phyloP scores from a whole-genome alignment of 2,888 invertebrate genomes.

The Hemistola chrysoprasaria region DNA sequence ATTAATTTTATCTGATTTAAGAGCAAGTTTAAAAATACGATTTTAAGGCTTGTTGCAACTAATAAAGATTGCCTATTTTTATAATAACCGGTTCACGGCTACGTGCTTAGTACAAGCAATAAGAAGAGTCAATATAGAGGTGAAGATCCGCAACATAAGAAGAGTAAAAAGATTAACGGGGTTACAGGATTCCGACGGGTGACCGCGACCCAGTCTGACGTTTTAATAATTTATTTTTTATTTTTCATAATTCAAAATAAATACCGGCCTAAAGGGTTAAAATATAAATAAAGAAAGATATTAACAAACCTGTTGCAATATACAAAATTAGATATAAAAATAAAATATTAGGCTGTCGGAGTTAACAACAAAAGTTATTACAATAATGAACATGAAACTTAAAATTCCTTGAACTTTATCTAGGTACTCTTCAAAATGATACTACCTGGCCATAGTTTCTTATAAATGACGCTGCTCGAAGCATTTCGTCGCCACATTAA shows the following conservation, averaged over 20 bases:
- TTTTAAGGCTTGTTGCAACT: slow-evolving; percentile 20
- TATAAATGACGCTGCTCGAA: slow-evolving; percentile 72
- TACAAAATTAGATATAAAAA: too few relatives aligned
- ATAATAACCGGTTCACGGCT: slow-evolving; percentile 45
- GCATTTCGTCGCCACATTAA: slow-evolving; percentile 53
- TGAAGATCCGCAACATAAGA: slow-evolving; percentile 58
- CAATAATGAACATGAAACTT: slow-evolving; percentile 2
- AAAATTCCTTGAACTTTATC: too few relatives aligned
- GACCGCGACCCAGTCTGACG: slow-evolving; percentile 21
- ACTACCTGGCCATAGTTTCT: slow-evolving; percentile 68
- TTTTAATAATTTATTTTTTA: background rate
- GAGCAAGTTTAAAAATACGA: too few relatives aligned
- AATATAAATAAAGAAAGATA: too few relatives aligned
- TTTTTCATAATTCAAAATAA: too few relatives aligned
- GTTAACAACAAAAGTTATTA: too few relatives aligned
- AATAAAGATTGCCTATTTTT: slow-evolving; percentile 27
- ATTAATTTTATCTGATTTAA: too few relatives aligned
- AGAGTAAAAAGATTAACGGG: slow-evolving; percentile 69
- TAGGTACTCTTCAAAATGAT: too few relatives aligned
- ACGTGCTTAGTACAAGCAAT: slow-evolving; percentile 38
- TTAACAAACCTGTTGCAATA: too few relatives aligned
- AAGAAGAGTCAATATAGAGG: slow-evolving; percentile 48
- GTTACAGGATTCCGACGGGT: slow-evolving; percentile 59
- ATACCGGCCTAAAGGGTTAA: too few relatives aligned
- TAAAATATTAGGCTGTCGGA: too few relatives aligned